These are phyloP conservation scores for Perognathus longimembris DNA, from an alignment of 2,113 vertebrate genomes.

Conservation along the genomic window DNA sequence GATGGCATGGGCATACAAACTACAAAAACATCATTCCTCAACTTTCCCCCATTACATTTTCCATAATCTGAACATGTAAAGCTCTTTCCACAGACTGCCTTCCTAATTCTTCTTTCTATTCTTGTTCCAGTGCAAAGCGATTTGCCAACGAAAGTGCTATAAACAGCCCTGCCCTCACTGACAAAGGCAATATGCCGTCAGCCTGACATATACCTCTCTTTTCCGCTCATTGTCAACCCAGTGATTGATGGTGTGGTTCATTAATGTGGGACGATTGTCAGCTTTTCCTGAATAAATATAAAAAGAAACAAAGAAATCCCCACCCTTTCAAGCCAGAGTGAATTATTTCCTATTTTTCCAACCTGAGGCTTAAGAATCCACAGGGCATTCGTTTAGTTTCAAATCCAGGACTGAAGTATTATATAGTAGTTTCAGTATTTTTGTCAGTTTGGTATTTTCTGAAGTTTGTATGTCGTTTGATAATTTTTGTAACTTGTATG, in stretches of 20 bases:
- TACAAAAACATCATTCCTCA: constrained; percentile 58
- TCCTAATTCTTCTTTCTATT: constrained; percentile 88
- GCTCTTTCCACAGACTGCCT: constrained; percentile 80
- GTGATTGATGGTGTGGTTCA: constrained; percentile 98
- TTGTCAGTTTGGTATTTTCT: no score
- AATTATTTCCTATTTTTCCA: constrained; percentile 92
- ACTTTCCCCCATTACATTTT: constrained; percentile 66
- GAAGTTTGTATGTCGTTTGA: no score
- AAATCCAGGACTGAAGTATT: constrained; percentile 56
- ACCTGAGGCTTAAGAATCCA: constrained; percentile 85
- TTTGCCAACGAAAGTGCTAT: constrained; percentile 90
- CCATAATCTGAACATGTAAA: constrained; percentile 79
- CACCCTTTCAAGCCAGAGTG: constrained; percentile 90
- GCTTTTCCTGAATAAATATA: constrained; percentile 99
- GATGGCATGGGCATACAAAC: constrained; percentile 18
- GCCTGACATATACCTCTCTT: constrained; percentile 92
- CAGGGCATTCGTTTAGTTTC: constrained; percentile 79
- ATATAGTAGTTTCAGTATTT: not conserved
- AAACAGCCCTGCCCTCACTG: constrained; percentile 89
- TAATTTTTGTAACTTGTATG: no score
- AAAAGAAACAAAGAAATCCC: constrained; percentile 98
- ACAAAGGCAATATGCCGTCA: constrained; percentile 91
- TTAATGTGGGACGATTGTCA: constrained; percentile 98
- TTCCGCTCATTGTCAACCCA: constrained; percentile 98
- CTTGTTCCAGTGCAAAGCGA: constrained; percentile 82